phyloP scores from a whole-genome alignment of 2,797 vertebrate genomes.

The Helostoma temminkii region DNA sequence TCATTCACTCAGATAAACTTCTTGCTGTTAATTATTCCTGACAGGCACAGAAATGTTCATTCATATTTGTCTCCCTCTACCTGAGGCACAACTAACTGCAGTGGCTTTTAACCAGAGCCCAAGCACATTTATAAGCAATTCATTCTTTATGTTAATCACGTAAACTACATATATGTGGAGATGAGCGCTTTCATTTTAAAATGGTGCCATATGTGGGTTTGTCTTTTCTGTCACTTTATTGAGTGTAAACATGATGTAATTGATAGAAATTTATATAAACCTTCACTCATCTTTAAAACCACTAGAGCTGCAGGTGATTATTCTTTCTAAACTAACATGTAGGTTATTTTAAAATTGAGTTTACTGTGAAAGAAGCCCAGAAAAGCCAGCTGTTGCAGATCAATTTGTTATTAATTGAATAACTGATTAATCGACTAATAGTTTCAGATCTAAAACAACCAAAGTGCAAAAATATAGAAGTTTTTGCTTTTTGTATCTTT shows the following conservation, averaged over 20 bases:
- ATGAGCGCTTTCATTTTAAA: background rate
- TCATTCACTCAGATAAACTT: conserved; percentile 6
- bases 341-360: too few species aligned
- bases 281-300: background rate
- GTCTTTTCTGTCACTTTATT: conserved; percentile 3
- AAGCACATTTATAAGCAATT: background rate
- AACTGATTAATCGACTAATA: conserved; percentile 19
- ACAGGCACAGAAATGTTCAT: background rate
- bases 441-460: background rate
- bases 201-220: background rate
- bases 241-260: background rate
- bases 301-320: background rate
- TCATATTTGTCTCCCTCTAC: conserved; percentile 72
- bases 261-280: conserved; percentile 1
- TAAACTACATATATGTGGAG: background rate
- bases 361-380: background rate
- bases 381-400: background rate
- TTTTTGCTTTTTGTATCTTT: background rate
- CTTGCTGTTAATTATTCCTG: conserved; percentile 17
- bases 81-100: conserved; percentile 84
- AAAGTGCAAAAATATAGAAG: background rate
- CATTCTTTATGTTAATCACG: background rate
- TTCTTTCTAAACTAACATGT: background rate
- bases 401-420: background rate
- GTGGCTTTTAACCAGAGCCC: background rate